These are phyloP conservation scores for Balanococcus diminutus DNA, from an alignment of 2,888 invertebrate genomes.

Conservation along the genomic window DNA sequence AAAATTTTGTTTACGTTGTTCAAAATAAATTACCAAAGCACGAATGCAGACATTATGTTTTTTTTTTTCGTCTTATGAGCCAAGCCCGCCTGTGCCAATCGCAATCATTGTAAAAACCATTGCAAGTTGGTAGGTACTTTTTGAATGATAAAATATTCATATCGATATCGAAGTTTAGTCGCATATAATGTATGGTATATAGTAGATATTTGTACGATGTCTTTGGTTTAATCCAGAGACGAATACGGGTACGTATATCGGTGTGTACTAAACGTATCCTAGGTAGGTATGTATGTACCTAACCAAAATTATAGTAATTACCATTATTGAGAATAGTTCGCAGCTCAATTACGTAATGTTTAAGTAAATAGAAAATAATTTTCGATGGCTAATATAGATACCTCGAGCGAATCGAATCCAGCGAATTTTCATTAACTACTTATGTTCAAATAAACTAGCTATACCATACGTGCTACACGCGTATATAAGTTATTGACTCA, in stretches of 20 bases:
- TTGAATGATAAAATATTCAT: neutral
- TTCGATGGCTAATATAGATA: constrained; percentile 18
- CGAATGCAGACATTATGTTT: no score
- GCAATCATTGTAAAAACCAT: no score
- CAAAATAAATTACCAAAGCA: no score
- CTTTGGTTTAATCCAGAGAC: neutral
- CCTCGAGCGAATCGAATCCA: neutral
- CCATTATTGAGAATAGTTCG: neutral
- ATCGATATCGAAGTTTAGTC: neutral
- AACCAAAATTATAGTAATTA: constrained; percentile 30
- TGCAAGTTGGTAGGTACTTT: no score
- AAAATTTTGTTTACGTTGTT: no score
- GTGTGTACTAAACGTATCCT: neutral
- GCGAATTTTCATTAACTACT: constrained; percentile 17
- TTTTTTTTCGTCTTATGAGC: no score
- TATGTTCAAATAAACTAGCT: constrained; percentile 5
- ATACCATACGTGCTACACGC: neutral
- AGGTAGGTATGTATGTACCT: neutral
- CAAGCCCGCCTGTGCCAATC: no score
- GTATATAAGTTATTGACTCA: neutral
- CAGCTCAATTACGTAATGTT: constrained; percentile 14
- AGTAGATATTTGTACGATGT: neutral
- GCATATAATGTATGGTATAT: neutral
- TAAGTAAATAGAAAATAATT: constrained; percentile 24
- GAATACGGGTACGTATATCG: neutral